These are phyloP conservation scores for Lepidocyrtoides sp. DNA, from an alignment of 2,888 invertebrate genomes.

Conservation along the genomic window DNA sequence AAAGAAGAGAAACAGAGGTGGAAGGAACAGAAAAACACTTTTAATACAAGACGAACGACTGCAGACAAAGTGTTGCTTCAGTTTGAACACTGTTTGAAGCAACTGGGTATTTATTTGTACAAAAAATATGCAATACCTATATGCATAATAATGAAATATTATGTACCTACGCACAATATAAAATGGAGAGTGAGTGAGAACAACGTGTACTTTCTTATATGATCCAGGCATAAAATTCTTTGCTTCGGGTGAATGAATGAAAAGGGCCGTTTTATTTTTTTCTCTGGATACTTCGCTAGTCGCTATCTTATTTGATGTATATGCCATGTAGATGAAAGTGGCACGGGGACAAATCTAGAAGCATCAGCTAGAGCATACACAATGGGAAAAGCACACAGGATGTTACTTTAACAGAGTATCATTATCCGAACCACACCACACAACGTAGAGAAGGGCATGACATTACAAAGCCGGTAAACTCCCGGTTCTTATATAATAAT, in stretches of 20 bases:
- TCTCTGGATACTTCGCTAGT: neutral
- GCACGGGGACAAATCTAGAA: conserved; percentile 1
- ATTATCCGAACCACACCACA: conserved; percentile 76
- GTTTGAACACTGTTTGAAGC: conserved; percentile 20
- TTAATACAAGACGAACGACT: conserved; percentile 58
- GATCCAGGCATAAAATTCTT: conserved; percentile 60
- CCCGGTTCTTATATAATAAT: conserved; percentile 73
- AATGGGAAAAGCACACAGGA: conserved; percentile 63
- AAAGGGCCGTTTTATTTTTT: conserved; percentile 31
- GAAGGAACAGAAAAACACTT: conserved; percentile 60
- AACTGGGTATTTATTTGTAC: neutral
- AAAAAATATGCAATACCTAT: neutral
- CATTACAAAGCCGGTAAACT: conserved; percentile 78
- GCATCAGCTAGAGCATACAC: conserved; percentile 12
- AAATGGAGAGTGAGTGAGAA: neutral
- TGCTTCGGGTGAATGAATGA: conserved; percentile 62
- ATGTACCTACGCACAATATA: neutral
- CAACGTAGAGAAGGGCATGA: conserved; percentile 67
- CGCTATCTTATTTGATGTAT: neutral
- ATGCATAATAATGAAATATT: neutral
- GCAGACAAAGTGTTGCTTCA: conserved; percentile 74
- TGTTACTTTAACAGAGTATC: conserved; percentile 76
- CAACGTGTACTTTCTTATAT: conserved; percentile 54
- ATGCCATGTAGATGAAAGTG: neutral
- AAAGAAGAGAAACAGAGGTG: conserved; percentile 8